These are phyloP conservation scores for Crax fasciolata DNA, from an alignment of 2,797 vertebrate species.

Conservation along the genomic window DNA sequence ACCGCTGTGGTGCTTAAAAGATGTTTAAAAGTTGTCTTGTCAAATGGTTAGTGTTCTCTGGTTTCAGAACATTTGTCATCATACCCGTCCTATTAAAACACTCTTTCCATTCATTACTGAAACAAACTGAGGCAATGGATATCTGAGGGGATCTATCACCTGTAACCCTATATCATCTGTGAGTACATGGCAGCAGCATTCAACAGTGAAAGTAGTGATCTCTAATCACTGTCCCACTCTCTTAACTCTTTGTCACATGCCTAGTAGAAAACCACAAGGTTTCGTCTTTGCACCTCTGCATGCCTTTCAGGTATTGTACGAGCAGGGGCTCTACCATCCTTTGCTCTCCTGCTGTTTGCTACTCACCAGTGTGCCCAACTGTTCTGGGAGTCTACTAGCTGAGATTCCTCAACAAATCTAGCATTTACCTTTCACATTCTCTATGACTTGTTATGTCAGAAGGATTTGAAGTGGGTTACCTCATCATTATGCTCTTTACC, in stretches of 20 bases:
- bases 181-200: background rate
- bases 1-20: background rate
- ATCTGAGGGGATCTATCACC: background rate
- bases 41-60: background rate
- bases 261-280: background rate
- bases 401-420: background rate
- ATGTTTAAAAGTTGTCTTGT: background rate
- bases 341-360: background rate
- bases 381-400: background rate
- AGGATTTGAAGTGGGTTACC: background rate
- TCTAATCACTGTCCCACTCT: background rate
- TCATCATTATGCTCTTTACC: background rate
- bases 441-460: background rate
- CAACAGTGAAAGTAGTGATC: background rate
- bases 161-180: background rate
- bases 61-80: background rate
- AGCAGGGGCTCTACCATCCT: background rate
- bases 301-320: background rate
- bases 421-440: background rate
- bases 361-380: background rate
- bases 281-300: background rate
- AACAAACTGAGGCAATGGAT: background rate
- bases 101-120: background rate
- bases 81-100: background rate
- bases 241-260: background rate